Conservation (phyloP, 1,140 invertebrate species). For the Arion vulgaris region DNA sequence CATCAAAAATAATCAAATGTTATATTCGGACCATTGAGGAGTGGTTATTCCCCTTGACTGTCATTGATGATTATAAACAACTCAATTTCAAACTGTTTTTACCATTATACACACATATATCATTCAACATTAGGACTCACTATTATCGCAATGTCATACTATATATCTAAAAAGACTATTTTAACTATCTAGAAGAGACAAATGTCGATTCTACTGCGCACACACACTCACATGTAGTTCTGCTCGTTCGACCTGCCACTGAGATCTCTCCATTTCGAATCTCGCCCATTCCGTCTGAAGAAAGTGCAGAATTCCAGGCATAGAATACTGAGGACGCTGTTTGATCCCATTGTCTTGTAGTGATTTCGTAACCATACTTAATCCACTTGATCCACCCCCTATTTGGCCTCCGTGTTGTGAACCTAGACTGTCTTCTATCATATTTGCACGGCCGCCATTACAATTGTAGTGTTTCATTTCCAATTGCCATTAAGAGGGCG, state of each 20-base stretch:
- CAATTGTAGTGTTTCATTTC: slow-evolving; percentile 49
- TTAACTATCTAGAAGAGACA: no score
- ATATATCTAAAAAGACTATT: no score
- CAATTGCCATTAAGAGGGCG: slow-evolving; percentile 46
- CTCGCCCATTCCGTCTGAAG: slow-evolving; percentile 99
- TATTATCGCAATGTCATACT: no score
- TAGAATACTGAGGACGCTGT: slow-evolving; percentile 84
- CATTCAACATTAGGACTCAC: no score
- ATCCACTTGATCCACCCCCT: slow-evolving; percentile 68
- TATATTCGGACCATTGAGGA: no score
- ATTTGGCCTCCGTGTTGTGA: slow-evolving; percentile 69
- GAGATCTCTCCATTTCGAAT: slow-evolving; percentile 97
- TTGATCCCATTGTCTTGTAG: slow-evolving; percentile 72
- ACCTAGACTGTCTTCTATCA: slow-evolving; percentile 73
- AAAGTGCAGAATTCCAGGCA: slow-evolving; percentile 99
- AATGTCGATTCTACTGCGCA: no score
- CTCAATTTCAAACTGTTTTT: no score
- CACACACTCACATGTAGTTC: slow-evolving; percentile 91
- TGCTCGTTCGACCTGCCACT: slow-evolving; percentile 99
- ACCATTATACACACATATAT: no score
- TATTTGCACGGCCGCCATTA: slow-evolving; percentile 74
- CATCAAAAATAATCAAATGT: no score
- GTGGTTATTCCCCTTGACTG: no score
- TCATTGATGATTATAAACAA: no score
- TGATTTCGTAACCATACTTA: slow-evolving; percentile 69